A percentile compares a stretch with the other conserved stretches of the same genome.
These are phyloP conservation scores for Muscicapa adusta DNA, from an alignment of 2,113 vertebrate species.

Conservation along the genomic window DNA sequence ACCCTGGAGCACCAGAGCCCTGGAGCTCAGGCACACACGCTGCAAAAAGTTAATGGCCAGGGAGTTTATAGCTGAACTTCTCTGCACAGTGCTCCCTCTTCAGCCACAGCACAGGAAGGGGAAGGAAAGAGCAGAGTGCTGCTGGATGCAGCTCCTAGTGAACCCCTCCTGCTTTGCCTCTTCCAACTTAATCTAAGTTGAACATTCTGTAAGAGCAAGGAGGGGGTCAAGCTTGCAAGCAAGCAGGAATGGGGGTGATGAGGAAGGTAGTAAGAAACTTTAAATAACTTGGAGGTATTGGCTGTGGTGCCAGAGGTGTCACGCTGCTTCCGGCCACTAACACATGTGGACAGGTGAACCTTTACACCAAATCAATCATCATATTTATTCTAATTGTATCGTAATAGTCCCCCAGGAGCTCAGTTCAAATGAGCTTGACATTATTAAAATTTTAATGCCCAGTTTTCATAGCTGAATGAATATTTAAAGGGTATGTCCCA, in stretches of 20 bases:
- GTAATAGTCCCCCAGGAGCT: conserved; percentile 81
- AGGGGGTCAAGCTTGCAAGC: neutral
- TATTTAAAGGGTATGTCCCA: conserved; percentile 86
- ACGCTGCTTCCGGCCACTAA: neutral
- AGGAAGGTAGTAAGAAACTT: conserved; percentile 18
- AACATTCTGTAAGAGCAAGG: accelerated
- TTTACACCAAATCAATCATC: conserved; percentile 77
- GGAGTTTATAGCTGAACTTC: conserved; percentile 40
- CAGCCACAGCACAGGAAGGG: neutral
- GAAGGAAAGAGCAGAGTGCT: neutral
- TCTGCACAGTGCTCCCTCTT: neutral
- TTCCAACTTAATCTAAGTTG: neutral
- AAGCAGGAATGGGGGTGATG: neutral
- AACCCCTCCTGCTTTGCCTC: neutral
- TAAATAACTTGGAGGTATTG: conserved; percentile 11
- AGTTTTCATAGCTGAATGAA: conserved; percentile 88
- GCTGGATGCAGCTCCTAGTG: neutral
- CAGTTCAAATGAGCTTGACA: conserved; percentile 86
- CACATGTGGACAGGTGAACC: conserved; percentile 75
- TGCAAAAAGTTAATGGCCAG: conserved; percentile 25
- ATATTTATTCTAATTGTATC: conserved; percentile 86
- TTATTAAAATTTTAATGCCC: conserved; percentile 90
- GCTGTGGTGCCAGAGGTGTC: conserved; percentile 18
- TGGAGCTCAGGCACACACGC: neutral
- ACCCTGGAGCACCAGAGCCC: neutral